Percentiles rank a stretch among this genome's conserved stretches.
phyloP scores from a whole-genome alignment of 2,113 vertebrate genomes.

The Serinus canaria region DNA sequence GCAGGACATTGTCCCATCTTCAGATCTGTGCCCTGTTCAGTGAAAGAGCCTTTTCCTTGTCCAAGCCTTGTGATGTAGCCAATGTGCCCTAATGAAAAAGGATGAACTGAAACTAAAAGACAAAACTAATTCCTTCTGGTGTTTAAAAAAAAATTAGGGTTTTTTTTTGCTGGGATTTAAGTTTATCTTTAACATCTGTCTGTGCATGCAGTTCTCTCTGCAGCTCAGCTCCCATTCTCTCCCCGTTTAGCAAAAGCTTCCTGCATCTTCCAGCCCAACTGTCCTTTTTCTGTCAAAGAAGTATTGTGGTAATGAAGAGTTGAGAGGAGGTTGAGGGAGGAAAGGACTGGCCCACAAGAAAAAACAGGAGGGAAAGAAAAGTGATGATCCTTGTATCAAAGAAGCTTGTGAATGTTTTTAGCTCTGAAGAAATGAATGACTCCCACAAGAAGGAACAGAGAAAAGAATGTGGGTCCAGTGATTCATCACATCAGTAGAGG shows the following conservation, averaged over 20 bases:
- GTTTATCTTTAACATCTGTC: neutral
- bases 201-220: neutral
- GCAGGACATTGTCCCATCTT: conserved; percentile 27
- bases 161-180: neutral
- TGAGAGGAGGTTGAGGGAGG: neutral
- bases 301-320: neutral
- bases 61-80: neutral
- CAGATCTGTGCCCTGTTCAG: conserved; percentile 5
- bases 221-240: neutral
- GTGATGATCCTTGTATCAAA: neutral
- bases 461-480: neutral
- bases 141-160: neutral
- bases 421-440: neutral
- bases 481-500: neutral
- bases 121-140: neutral
- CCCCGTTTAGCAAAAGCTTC: neutral
- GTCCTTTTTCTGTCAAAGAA: neutral
- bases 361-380: neutral
- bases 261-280: neutral
- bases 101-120: neutral
- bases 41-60: conserved; percentile 25
- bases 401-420: neutral
- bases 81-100: neutral
- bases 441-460: neutral
- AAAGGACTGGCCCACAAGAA: neutral